Base-by-base conservation (phyloP, 37 sponge, comb jelly and placozoan genomes). In the Hormiphora californensis region DNA sequence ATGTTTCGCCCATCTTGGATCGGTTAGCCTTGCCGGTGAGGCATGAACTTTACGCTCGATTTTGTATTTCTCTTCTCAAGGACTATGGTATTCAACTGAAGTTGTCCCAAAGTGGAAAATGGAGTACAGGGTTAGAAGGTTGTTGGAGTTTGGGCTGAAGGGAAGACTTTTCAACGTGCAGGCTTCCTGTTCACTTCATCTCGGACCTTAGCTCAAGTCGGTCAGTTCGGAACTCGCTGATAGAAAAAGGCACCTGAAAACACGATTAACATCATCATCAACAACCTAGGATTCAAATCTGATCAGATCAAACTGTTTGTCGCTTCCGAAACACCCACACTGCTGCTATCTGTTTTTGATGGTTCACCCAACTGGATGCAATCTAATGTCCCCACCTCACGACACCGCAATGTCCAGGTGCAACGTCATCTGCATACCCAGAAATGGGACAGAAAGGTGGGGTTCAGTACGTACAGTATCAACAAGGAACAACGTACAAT, bases 161-260 rank as follows among this genome's bases (percentile, higher is more conserved):
- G 81, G 81, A 4, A 23, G 43, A 0, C 4, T 43, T 43, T 32
- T 43, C 36, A 33, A 73, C 25, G 27, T 73, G 40, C 7, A 32
- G 5, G 81, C 81, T 1, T 73, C 81, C 4, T 73, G 81, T 73
- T n/a, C 23, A 1, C 46, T 73, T 43, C 81, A 73, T 27, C n/a
- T n/a, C n/a, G n/a, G n/a, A n/a, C n/a, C n/a, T n/a, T n/a, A n/a
- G n/a, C n/a, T n/a, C n/a, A n/a, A n/a, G n/a, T n/a, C n/a, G n/a
- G n/a, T n/a, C n/a, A n/a, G n/a, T n/a, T n/a, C n/a, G n/a, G n/a
- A n/a, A n/a, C 27, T 12, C 38, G 1, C 43, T 73, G 5, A n/a
- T 73, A 41, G 25, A 2, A 73, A 28, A 22, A 33, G 9, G 46
- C 81, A 73, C 27, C 81, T 2, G 46, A 39, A 19, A 41, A 73